Conservation (phyloP, 2,888 invertebrate genomes). For the Hartigia nigra region DNA sequence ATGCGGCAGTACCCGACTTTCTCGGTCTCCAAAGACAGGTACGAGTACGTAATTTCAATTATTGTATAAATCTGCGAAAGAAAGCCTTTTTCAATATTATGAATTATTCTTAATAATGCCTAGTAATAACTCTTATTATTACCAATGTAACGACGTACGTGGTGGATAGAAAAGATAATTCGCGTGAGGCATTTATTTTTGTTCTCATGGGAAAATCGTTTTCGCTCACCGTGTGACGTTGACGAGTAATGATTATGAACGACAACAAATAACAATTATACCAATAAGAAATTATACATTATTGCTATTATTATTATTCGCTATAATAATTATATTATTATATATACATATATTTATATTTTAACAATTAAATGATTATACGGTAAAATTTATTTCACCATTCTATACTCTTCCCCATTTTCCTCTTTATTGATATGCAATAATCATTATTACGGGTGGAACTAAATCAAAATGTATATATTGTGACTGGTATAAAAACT, state of each 20-base stretch:
- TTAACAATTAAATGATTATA: conserved; percentile 62
- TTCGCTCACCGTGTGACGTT: conserved; percentile 18
- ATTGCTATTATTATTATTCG: conserved; percentile 48
- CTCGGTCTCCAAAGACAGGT: too few species aligned
- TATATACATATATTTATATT: conserved; percentile 59
- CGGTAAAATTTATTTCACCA: conserved; percentile 31
- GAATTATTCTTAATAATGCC: conserved; percentile 30
- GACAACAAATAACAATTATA: conserved; percentile 36
- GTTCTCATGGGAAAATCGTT: background rate
- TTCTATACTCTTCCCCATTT: too few species aligned
- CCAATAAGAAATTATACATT: conserved; percentile 49
- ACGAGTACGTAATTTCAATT: conserved; percentile 35
- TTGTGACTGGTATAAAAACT: too few species aligned
- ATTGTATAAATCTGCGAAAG: conserved; percentile 32
- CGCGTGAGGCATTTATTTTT: conserved; percentile 12
- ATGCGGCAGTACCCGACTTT: too few species aligned
- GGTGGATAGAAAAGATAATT: conserved; percentile 17
- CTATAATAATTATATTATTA: conserved; percentile 44
- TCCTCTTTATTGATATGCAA: too few species aligned
- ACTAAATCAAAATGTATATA: too few species aligned
- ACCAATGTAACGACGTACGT: conserved; percentile 26
- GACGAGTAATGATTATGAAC: conserved; percentile 21
- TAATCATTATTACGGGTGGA: too few species aligned
- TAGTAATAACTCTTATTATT: conserved; percentile 32
- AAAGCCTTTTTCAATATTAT: conserved; percentile 21